phyloP scores from a whole-genome alignment of 2,888 invertebrate species.

The Epinotia demarniana region DNA sequence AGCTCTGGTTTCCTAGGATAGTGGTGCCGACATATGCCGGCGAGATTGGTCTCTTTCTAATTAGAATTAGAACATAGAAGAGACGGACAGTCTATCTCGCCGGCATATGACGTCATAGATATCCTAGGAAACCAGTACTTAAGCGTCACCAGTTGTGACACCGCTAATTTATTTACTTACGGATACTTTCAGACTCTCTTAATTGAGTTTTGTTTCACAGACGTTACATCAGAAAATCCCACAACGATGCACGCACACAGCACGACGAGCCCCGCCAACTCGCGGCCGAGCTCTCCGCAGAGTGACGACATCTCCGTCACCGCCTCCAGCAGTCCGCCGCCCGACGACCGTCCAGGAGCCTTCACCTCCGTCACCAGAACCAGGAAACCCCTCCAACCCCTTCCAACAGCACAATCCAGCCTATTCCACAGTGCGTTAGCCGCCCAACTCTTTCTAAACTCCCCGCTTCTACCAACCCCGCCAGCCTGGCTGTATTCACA shows the following conservation, averaged over 20 bases:
- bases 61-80: too few relatives aligned
- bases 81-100: too few relatives aligned
- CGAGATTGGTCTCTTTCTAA: too few relatives aligned
- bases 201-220: conserved; percentile 55
- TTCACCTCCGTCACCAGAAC: conserved; percentile 80
- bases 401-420: conserved; percentile 75
- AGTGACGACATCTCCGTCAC: conserved; percentile 88
- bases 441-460: conserved; percentile 90
- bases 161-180: too few relatives aligned
- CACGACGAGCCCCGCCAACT: conserved; percentile 88
- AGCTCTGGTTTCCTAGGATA: too few relatives aligned
- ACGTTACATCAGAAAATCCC: conserved; percentile 73
- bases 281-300: conserved; percentile 83
- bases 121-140: too few relatives aligned
- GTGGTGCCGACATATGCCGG: too few relatives aligned
- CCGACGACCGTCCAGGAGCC: conserved; percentile 83
- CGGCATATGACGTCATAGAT: too few relatives aligned
- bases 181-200: not conserved
- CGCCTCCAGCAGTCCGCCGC: conserved; percentile 82
- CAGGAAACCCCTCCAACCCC: conserved; percentile 76
- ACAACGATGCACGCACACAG: conserved; percentile 86
- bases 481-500: conserved; percentile 92
- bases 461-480: conserved; percentile 89
- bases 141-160: too few relatives aligned
- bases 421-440: conserved; percentile 83